Conservation (phyloP, 2,113 vertebrate genomes). For the Nesogale talazaci region DNA sequence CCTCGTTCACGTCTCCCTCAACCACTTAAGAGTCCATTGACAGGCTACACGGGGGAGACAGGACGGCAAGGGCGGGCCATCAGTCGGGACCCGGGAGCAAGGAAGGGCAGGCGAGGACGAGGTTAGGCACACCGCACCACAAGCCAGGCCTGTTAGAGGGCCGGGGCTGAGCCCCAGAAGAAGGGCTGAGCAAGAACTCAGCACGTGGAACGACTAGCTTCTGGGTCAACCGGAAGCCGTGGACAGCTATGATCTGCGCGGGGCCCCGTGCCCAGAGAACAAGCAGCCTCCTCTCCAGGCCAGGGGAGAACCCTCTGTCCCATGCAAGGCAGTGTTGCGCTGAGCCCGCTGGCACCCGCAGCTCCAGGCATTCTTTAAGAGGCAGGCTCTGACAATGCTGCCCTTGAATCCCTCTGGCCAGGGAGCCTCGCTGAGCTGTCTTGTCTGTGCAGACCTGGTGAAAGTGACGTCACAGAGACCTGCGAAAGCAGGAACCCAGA, state of each 20-base stretch:
- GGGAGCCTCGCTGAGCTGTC: not conserved
- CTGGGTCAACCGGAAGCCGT: not conserved
- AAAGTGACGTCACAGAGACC: not conserved
- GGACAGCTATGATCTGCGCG: not conserved
- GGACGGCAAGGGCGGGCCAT: slow-evolving; percentile 69
- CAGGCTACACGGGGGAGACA: slow-evolving; percentile 84
- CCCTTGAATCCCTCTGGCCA: not conserved
- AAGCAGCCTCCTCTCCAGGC: not conserved
- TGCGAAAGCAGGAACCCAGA: not conserved
- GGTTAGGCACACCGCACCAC: slow-evolving; percentile 56
- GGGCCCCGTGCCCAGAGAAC: not conserved
- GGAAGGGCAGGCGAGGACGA: not conserved
- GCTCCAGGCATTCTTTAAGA: not conserved
- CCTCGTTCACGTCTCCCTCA: slow-evolving; percentile 86
- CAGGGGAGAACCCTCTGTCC: not conserved
- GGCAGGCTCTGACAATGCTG: not conserved
- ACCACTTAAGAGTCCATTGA: slow-evolving; percentile 85
- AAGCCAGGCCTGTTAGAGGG: slow-evolving; percentile 65
- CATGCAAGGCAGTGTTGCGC: no score
- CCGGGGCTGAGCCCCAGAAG: not conserved
- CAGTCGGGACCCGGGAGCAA: not conserved
- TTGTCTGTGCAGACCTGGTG: not conserved
- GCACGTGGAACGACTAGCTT: not conserved
- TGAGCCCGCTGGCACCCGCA: not conserved
- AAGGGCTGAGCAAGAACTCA: not conserved